Evolutionary conservation across 2,888 invertebrate species (phyloP), one percentile per base, ranked within the genome.

Genomic region (Melanophora roralis): DNA sequence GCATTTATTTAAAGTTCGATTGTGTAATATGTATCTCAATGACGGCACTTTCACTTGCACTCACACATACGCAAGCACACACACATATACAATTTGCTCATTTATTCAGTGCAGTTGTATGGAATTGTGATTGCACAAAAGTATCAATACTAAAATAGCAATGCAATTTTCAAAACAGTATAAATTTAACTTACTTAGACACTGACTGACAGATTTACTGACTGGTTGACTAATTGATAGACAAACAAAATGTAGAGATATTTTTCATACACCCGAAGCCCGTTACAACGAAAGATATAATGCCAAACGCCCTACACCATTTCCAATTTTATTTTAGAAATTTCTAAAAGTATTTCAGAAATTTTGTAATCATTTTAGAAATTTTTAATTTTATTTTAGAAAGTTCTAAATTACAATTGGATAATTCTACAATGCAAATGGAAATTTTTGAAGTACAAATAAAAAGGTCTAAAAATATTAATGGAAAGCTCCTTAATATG

Each of bases 121-220:
- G 36, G 36, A 68, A 68, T 53, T 68, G 51, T 64, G 55, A 76
- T 49, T 69, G 62, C 62, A 69, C 76, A 64, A 64, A 69, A 76
- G 69, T 76, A 69, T 76, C 69, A 76, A 76, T 69, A 76, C 76
- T 76, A 69, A 76, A 76, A 69, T 64, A 69, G 76, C 76, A 76
- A 69, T 64, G 69, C 57, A 68, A 76, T 49, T 69, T 69, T 38
- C 64, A 76, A 64, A 55, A 57, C 69, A 57, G 57, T 49, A 76
- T 76, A 69, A 69, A 47, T 64, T 69, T 64, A 38, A 64, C 57
- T 69, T 64, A 21, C 53, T n/a, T 53, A 62, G 6, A 60, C 14
- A 59, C 34, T 23, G 45, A 49, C 27, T 47, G 21, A n/a, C n/a
- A n/a, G n/a, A n/a, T n/a, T n/a, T n/a, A n/a, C n/a, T n/a, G n/a